phyloP scores from a whole-genome alignment of 1,140 invertebrate species.

The Neodiprion pinetum region DNA sequence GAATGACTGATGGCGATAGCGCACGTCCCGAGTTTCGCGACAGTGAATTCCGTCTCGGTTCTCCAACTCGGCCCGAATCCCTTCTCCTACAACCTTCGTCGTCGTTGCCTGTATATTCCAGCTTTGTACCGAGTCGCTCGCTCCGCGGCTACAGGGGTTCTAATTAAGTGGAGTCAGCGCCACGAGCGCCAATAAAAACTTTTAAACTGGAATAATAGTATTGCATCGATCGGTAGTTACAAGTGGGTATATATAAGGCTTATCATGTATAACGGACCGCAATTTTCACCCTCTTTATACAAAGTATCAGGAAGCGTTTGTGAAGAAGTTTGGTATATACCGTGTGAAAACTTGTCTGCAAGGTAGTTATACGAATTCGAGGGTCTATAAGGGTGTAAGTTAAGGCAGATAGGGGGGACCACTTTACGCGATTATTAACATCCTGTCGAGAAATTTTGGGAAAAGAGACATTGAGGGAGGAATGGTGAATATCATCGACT shows the following conservation, averaged over 20 bases:
- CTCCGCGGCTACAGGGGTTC: constrained; percentile 25
- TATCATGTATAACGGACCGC: not conserved
- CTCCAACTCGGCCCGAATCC: not conserved
- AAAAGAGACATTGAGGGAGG: too few species aligned
- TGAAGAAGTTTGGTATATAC: too few species aligned
- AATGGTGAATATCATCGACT: too few species aligned
- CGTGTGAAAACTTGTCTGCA: too few species aligned
- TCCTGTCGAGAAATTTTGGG: too few species aligned
- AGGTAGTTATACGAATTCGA: too few species aligned
- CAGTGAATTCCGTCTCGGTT: constrained; percentile 32
- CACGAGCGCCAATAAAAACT: constrained; percentile 35
- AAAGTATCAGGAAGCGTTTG: too few species aligned
- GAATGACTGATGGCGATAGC: constrained; percentile 48
- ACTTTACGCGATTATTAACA: too few species aligned
- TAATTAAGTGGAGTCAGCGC: constrained; percentile 52
- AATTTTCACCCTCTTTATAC: not conserved
- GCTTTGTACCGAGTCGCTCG: too few species aligned
- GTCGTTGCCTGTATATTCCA: not conserved
- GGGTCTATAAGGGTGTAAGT: too few species aligned
- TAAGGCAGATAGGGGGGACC: too few species aligned
- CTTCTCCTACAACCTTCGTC: not conserved
- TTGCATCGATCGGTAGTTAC: constrained; percentile 21
- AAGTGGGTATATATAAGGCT: not conserved
- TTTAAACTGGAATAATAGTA: constrained; percentile 28
- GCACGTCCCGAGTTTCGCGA: constrained; percentile 40